These are phyloP conservation scores for Willowsia nigromaculata DNA, from an alignment of 2,888 invertebrate genomes.

Conservation along the genomic window DNA sequence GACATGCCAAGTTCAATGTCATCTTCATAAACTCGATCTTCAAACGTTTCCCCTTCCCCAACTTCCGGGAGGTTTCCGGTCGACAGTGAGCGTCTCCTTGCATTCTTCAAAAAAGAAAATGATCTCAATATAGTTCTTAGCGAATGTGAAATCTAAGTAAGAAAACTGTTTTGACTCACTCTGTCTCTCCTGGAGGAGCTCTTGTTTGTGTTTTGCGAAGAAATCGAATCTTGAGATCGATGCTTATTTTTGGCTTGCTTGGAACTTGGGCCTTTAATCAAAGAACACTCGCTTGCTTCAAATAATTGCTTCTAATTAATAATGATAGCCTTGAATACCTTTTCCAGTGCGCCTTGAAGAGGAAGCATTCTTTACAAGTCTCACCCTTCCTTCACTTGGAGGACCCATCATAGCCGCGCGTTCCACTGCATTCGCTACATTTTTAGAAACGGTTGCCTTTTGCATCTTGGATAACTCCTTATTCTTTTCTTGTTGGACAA, in stretches of 20 bases:
- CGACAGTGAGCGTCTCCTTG: constrained; percentile 78
- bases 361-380: constrained; percentile 53
- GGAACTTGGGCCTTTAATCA: constrained; percentile 52
- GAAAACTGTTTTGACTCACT: neutral
- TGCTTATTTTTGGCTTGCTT: constrained; percentile 69
- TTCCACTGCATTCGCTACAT: constrained; percentile 77
- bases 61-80: constrained; percentile 78
- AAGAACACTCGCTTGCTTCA: neutral
- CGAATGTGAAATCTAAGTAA: neutral
- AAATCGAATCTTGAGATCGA: constrained; percentile 77
- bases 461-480: constrained; percentile 77
- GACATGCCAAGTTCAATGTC: constrained; percentile 77
- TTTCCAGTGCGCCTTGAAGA: constrained; percentile 48
- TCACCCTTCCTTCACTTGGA: constrained; percentile 52
- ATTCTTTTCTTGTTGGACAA: constrained; percentile 83
- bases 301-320: neutral
- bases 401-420: constrained; percentile 76
- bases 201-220: constrained; percentile 71
- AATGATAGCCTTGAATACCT: constrained; percentile 12
- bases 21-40: constrained; percentile 80
- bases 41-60: constrained; percentile 77
- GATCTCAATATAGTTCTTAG: too few species aligned
- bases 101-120: constrained; percentile 58
- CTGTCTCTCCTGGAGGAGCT: constrained; percentile 70
- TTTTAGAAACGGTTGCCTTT: constrained; percentile 75